A percentile compares a stretch with the other conserved stretches of the same genome.
These are phyloP conservation scores for Ceratosolen fusciceps DNA, from an alignment of 1,140 invertebrate genomes.

Conservation along the genomic window DNA sequence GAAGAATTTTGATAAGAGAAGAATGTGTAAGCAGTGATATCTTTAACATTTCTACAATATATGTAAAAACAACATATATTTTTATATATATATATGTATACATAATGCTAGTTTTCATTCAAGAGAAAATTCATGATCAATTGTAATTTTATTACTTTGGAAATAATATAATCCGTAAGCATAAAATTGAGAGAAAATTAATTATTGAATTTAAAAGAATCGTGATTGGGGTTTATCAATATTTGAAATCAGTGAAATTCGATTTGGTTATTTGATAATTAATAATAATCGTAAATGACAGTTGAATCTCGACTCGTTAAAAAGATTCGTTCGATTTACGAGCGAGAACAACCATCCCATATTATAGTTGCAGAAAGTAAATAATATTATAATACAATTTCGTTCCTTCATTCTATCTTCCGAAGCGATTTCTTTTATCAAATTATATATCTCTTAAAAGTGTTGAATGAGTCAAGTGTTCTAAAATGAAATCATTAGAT, in stretches of 20 bases:
- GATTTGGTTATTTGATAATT: neutral
- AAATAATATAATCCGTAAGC: too few species aligned
- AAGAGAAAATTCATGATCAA: neutral
- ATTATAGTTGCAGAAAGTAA: neutral
- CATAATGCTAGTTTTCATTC: neutral
- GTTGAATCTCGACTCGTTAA: neutral
- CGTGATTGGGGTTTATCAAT: too few species aligned
- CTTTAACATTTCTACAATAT: neutral
- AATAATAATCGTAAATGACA: slow-evolving; percentile 11
- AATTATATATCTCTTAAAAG: neutral
- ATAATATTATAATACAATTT: neutral
- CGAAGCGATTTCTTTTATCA: neutral
- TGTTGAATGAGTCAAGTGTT: neutral
- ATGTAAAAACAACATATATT: neutral
- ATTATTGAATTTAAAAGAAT: too few species aligned
- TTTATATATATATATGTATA: neutral
- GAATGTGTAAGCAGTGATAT: slow-evolving; percentile 16
- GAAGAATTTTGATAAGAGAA: neutral
- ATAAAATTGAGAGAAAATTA: too few species aligned
- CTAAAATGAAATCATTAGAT: slow-evolving; percentile 14
- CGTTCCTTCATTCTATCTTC: slow-evolving; percentile 1
- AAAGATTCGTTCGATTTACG: slow-evolving; percentile 19
- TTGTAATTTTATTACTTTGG: neutral
- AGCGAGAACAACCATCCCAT: slow-evolving; percentile 8
- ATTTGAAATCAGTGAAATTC: too few species aligned